These are phyloP conservation scores for Drosophila kanapiae DNA, from an alignment of 1,140 invertebrate species.

Conservation along the genomic window DNA sequence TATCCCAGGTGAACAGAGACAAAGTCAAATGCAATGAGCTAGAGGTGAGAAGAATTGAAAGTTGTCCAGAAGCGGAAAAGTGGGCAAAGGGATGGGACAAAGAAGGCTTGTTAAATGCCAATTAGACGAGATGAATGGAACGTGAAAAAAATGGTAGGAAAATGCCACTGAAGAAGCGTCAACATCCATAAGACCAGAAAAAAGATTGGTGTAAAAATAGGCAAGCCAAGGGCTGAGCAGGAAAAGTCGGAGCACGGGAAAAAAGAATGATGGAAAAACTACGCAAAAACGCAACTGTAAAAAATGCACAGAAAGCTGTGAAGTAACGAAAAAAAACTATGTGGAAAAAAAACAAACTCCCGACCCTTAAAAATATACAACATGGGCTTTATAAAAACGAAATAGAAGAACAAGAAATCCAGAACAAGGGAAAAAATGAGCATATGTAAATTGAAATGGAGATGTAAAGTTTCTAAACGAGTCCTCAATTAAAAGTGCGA, in stretches of 20 bases:
- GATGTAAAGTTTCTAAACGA: slow-evolving; percentile 7
- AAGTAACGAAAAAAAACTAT: slow-evolving; percentile 1
- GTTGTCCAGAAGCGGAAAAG: slow-evolving; percentile 2
- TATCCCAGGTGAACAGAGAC: slow-evolving; percentile 1
- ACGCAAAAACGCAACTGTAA: neutral
- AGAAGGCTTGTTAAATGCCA: slow-evolving; percentile 48
- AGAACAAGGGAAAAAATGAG: neutral
- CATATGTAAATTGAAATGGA: slow-evolving; percentile 15
- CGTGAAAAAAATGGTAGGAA: neutral
- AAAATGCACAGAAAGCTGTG: neutral
- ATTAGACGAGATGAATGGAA: slow-evolving; percentile 24
- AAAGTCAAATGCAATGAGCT: slow-evolving; percentile 17
- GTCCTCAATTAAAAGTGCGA: slow-evolving; percentile 30
- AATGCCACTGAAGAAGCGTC: slow-evolving; percentile 14
- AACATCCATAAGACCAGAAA: slow-evolving; percentile 19
- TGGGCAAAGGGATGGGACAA: neutral
- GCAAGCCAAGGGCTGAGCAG: neutral
- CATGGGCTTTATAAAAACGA: neutral
- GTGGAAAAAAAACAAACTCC: slow-evolving; percentile 1
- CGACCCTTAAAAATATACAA: slow-evolving; percentile 14
- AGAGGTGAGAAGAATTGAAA: slow-evolving; percentile 27
- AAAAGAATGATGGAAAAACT: neutral
- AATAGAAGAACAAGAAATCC: neutral
- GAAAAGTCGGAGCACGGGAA: neutral
- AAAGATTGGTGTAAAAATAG: slow-evolving; percentile 4